Conservation (phyloP, 1,140 invertebrate genomes). For the Pseudomyrmex dendroicus region DNA sequence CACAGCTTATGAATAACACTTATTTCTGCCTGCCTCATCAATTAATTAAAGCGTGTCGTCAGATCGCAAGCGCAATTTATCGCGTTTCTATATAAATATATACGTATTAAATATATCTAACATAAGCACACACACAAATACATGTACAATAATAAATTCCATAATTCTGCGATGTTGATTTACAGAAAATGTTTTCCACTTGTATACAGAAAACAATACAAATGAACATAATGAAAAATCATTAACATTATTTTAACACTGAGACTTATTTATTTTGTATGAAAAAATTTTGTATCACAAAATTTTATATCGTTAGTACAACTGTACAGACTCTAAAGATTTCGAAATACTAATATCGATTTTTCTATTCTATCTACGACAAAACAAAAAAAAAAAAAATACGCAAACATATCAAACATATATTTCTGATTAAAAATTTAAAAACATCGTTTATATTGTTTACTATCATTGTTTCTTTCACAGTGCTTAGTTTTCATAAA, state of each 20-base stretch:
- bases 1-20: background rate
- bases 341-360: background rate
- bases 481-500: background rate
- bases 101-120: background rate
- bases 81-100: background rate
- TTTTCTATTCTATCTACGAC: background rate
- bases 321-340: background rate
- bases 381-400: slow-evolving; percentile 10
- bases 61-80: too few species aligned
- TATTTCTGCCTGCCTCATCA: background rate
- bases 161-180: too few species aligned
- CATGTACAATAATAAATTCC: background rate
- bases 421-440: background rate
- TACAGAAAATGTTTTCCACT: too few species aligned
- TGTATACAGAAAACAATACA: background rate
- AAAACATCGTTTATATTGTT: too few species aligned
- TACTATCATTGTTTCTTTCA: too few species aligned
- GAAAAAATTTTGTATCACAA: too few species aligned
- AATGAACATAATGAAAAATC: background rate
- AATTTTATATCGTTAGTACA: background rate
- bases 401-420: background rate
- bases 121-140: background rate
- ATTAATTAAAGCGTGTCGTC: slow-evolving; percentile 10
- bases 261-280: too few species aligned
- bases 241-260: too few species aligned